Conservation (phyloP, 2,113 vertebrate species). For the Zosterops borbonicus region DNA sequence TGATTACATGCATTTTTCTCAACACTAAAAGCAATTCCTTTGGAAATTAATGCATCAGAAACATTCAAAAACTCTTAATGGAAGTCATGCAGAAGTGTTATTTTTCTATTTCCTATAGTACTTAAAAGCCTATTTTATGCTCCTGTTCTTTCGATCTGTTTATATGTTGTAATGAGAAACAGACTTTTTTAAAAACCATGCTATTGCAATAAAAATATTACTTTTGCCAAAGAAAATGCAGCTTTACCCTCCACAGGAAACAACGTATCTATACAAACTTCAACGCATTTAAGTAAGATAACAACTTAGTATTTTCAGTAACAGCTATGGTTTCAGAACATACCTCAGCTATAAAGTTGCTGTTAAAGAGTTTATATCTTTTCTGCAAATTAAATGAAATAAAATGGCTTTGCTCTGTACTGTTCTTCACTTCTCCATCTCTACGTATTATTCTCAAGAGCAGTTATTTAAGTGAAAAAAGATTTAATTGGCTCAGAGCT, state of each 20-base stretch:
- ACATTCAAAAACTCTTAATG: not conserved
- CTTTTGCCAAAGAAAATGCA: slow-evolving; percentile 76
- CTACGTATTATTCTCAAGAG: not conserved
- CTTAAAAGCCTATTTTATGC: slow-evolving; percentile 50
- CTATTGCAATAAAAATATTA: slow-evolving; percentile 73
- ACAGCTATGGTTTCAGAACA: slow-evolving; percentile 60
- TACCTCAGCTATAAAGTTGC: not conserved
- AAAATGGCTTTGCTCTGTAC: not conserved
- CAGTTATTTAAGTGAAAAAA: slow-evolving; percentile 31
- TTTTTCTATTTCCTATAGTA: slow-evolving; percentile 50
- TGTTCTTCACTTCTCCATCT: slow-evolving; percentile 1
- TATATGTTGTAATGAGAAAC: slow-evolving; percentile 75
- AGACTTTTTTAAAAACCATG: slow-evolving; percentile 39
- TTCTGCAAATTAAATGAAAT: not conserved
- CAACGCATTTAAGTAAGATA: slow-evolving; percentile 76
- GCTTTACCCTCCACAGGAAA: slow-evolving; percentile 76
- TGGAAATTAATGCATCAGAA: not conserved
- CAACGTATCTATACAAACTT: slow-evolving; percentile 77
- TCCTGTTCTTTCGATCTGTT: slow-evolving; percentile 63
- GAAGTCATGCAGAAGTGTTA: slow-evolving; percentile 17
- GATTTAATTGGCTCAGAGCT: slow-evolving; percentile 10
- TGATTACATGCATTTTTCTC: not conserved
- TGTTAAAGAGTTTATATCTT: not conserved
- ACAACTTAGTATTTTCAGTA: slow-evolving; percentile 71
- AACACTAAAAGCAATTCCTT: not conserved